Conservation (phyloP, 2,113 vertebrate genomes). For the Ginglymostoma cirratum region DNA sequence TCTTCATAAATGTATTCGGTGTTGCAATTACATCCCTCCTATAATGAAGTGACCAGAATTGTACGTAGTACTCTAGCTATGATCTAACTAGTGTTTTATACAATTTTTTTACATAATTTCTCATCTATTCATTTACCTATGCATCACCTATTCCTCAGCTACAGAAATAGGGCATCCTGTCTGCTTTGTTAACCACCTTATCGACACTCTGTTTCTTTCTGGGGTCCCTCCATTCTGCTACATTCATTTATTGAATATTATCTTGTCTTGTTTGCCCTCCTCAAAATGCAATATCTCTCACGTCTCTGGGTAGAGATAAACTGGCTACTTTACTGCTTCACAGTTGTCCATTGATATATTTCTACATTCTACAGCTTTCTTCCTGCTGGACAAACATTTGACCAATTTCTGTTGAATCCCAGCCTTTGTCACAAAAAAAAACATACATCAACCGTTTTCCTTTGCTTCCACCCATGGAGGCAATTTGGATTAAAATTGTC, state of each 20-base stretch:
- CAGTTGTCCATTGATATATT: neutral
- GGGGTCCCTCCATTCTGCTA: neutral
- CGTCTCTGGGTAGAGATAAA: neutral
- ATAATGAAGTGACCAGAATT: too few relatives aligned
- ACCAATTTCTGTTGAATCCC: neutral
- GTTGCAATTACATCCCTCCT: too few relatives aligned
- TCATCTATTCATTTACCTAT: neutral
- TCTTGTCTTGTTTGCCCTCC: neutral
- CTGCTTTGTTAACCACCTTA: neutral
- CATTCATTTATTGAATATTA: neutral
- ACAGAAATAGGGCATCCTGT: neutral
- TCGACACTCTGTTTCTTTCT: neutral
- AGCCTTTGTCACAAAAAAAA: neutral
- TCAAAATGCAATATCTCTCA: too few relatives aligned
- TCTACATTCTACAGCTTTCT: neutral
- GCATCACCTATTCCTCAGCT: neutral
- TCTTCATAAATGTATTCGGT: too few relatives aligned
- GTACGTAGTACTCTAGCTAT: too few relatives aligned
- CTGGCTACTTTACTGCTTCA: neutral
- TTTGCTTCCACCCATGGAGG: neutral
- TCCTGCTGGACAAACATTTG: neutral
- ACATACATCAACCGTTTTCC: neutral
- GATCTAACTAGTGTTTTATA: too few relatives aligned
- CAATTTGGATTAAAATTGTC: neutral
- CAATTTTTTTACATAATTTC: too few relatives aligned